Conservation (phyloP, 2,113 vertebrate species). For the Myiozetetes cayanensis region DNA sequence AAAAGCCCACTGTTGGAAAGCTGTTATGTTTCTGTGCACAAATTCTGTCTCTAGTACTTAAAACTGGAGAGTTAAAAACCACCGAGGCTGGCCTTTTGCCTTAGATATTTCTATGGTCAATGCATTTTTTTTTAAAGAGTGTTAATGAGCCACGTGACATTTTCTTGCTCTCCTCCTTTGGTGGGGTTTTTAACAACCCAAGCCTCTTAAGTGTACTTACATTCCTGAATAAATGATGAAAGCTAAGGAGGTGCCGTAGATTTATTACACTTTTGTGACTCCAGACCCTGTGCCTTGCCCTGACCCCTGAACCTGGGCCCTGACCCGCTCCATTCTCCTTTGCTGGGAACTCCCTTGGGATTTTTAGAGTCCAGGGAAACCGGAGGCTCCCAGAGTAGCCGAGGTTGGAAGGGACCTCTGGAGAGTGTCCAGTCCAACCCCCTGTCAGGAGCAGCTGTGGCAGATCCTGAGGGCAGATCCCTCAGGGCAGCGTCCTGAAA, state of each 20-base stretch:
- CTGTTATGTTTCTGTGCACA: not conserved
- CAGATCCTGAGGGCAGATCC: too few relatives aligned
- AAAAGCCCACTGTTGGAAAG: not conserved
- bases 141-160: not conserved
- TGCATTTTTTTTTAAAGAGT: not conserved
- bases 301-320: not conserved
- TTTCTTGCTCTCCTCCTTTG: not conserved
- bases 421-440: not conserved
- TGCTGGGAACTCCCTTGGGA: not conserved
- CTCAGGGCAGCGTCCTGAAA: not conserved
- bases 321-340: not conserved
- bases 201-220: not conserved
- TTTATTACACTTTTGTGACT: not conserved
- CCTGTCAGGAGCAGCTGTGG: not conserved
- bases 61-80: not conserved
- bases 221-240: conserved; percentile 45
- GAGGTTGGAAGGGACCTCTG: not conserved
- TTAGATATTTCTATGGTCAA: not conserved
- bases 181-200: not conserved
- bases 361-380: not conserved
- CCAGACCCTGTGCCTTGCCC: not conserved
- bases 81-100: not conserved
- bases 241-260: not conserved
- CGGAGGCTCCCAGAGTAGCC: not conserved
- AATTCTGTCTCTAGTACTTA: not conserved